Percentiles rank a stretch among this genome's conserved stretches.
Conservation (phyloP, 2,113 vertebrate species). For the Anhinga rufa region DNA sequence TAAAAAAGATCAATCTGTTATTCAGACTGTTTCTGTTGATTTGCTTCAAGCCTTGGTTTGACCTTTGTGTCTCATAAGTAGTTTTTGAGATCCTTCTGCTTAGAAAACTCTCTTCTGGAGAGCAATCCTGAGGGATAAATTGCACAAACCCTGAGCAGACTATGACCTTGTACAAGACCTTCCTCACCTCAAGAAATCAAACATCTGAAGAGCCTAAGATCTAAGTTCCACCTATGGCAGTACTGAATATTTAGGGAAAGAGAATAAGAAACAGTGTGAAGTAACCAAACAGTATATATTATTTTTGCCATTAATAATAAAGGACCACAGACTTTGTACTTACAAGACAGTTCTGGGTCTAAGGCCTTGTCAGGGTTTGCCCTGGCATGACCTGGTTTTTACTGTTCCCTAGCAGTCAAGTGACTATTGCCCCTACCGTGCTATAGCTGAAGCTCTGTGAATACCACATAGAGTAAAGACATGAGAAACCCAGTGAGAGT, state of each 20-base stretch:
- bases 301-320: background rate
- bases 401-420: background rate
- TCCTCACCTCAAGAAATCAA: background rate
- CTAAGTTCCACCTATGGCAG: background rate
- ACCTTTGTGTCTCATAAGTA: background rate
- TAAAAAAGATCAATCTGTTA: background rate
- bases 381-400: background rate
- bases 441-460: background rate
- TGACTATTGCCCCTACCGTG: accelerated
- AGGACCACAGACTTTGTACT: background rate
- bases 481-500: background rate
- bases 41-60: background rate
- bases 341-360: background rate
- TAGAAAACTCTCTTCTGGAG: background rate
- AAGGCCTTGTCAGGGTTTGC: background rate
- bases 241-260: background rate
- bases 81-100: background rate
- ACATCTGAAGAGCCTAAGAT: background rate
- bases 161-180: background rate
- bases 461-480: background rate
- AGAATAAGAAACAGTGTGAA: background rate
- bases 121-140: background rate
- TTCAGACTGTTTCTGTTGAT: background rate
- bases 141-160: background rate
- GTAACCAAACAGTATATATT: background rate